phyloP scores from a whole-genome alignment of 2,888 invertebrate species.

The Hydrotaea diabolus region DNA sequence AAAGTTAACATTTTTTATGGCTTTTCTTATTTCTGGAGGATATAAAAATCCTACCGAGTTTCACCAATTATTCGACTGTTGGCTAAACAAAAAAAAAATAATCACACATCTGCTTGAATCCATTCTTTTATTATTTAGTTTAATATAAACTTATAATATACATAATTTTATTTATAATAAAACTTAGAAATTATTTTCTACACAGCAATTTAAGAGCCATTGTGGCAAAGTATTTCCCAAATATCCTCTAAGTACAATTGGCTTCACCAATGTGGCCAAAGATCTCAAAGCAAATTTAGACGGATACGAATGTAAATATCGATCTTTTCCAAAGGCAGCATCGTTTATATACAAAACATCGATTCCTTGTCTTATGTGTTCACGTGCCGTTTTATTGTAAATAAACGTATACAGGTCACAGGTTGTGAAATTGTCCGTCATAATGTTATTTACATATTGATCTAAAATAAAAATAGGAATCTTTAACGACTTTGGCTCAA shows the following conservation, averaged over 20 bases:
- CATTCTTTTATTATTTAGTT: too few species aligned
- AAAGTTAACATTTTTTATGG: too few species aligned
- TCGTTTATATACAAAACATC: slow-evolving; percentile 69
- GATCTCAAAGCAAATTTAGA: slow-evolving; percentile 58
- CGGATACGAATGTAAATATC: slow-evolving; percentile 36
- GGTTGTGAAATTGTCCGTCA: slow-evolving; percentile 49
- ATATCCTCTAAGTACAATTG: slow-evolving; percentile 59
- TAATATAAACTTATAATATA: too few species aligned
- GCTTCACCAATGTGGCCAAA: slow-evolving; percentile 63
- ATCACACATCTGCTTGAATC: too few species aligned
- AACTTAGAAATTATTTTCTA: too few species aligned
- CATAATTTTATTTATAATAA: too few species aligned
- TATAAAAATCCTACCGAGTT: too few species aligned
- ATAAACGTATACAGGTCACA: slow-evolving; percentile 52
- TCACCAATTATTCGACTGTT: too few species aligned
- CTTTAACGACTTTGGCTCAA: too few species aligned
- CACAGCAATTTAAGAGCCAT: slow-evolving; percentile 55
- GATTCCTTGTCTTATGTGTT: slow-evolving; percentile 55
- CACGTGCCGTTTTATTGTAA: slow-evolving; percentile 53
- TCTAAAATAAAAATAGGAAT: too few species aligned
- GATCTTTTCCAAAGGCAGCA: slow-evolving; percentile 41
- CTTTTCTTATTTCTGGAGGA: too few species aligned
- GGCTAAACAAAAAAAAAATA: too few species aligned
- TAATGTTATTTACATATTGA: slow-evolving; percentile 42
- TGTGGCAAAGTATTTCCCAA: slow-evolving; percentile 51